Percentiles rank a stretch among this genome's conserved stretches.
Conservation (phyloP, 2,113 vertebrate species). For the Phyllopteryx taeniolatus region DNA sequence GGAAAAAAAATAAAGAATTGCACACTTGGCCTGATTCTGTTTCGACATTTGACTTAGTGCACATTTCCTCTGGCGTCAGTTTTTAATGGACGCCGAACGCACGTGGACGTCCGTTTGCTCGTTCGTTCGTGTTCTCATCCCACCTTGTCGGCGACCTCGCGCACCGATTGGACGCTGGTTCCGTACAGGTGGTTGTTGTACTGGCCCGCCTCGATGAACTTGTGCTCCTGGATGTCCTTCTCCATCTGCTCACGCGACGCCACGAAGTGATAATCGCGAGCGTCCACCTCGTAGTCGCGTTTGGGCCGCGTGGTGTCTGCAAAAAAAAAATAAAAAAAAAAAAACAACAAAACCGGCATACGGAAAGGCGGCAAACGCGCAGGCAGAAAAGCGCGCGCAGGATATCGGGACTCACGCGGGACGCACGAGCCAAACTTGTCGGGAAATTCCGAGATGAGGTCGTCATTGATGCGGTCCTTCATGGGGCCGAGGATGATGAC, state of each 20-base stretch:
- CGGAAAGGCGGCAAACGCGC: too few relatives aligned
- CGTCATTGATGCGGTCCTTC: constrained; percentile 97
- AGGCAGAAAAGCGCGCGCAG: not conserved
- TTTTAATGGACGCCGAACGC: not conserved
- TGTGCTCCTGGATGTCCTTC: constrained; percentile 96
- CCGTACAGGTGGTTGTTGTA: constrained; percentile 98
- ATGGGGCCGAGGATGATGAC: constrained; percentile 97
- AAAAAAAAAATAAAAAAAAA: not conserved
- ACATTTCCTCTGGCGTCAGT: too few relatives aligned
- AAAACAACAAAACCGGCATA: not conserved
- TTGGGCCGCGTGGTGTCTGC: constrained; percentile 95
- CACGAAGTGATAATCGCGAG: constrained; percentile 94
- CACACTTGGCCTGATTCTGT: too few relatives aligned
- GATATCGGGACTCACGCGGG: constrained; percentile 81
- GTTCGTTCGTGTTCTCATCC: too few relatives aligned
- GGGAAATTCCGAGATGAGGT: constrained; percentile 97
- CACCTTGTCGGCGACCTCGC: constrained; percentile 96
- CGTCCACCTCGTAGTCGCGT: constrained; percentile 95
- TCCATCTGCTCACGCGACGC: constrained; percentile 97
- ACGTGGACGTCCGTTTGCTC: too few relatives aligned
- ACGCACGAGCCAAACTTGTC: constrained; percentile 98
- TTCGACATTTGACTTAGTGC: too few relatives aligned
- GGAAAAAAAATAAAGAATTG: too few relatives aligned
- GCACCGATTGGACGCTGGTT: constrained; percentile 96
- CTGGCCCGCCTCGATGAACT: constrained; percentile 98